Evolutionary conservation across 30 jellyfish, hydroid and myxozoan species (phyloP).

Genomic region (Nemopilema nomurai): DNA sequence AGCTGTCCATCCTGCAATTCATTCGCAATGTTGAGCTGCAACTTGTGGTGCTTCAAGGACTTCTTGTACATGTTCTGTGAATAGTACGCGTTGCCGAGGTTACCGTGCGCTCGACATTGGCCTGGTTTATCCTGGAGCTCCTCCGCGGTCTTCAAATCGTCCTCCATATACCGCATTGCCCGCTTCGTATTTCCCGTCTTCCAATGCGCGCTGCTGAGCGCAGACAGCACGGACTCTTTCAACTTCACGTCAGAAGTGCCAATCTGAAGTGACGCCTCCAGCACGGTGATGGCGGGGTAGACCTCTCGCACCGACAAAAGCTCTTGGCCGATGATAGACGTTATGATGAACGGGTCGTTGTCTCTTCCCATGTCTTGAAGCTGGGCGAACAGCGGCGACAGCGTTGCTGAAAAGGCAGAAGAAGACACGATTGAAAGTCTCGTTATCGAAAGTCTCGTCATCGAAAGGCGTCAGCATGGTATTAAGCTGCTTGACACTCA

Average conservation of each 20-base stretch:
- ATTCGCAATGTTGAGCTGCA: constrained; percentile 76
- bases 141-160: constrained; percentile 83
- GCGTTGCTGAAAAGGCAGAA: constrained; percentile 62
- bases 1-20: constrained; percentile 47
- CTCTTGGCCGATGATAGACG: constrained; percentile 97
- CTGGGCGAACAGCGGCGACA: constrained; percentile 87
- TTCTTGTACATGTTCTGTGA: constrained; percentile 78
- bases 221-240: constrained; percentile 87
- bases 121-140: constrained; percentile 73
- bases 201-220: constrained; percentile 95
- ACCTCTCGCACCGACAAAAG: constrained; percentile 75
- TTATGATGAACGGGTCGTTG: constrained; percentile 77
- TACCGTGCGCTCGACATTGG: constrained; percentile 95
- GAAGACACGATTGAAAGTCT: neutral
- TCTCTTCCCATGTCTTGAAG: constrained; percentile 77
- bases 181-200: constrained; percentile 77
- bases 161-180: constrained; percentile 93
- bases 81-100: constrained; percentile 87
- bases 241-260: constrained; percentile 82
- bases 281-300: constrained; percentile 83
- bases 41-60: constrained; percentile 81
- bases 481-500: no score
- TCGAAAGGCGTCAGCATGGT: neutral
- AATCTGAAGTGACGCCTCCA: constrained; percentile 88
- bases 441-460: no score